phyloP scores from a whole-genome alignment of 2,888 invertebrate genomes.

The Lochmaea capreae region DNA sequence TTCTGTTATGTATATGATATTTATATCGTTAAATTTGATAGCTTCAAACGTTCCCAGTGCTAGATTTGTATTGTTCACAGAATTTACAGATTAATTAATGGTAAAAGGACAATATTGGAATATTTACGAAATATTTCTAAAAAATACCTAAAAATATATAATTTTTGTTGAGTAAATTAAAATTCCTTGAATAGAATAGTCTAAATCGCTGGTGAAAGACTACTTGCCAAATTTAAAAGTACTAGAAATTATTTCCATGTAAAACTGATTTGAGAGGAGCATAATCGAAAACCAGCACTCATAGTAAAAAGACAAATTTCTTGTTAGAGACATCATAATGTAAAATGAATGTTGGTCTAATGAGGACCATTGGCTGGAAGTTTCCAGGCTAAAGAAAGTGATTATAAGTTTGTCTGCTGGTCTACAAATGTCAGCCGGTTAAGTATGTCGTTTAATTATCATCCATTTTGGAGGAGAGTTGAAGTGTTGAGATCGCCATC shows the following conservation, averaged over 20 bases:
- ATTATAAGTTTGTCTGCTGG: neutral
- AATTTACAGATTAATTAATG: too few species aligned
- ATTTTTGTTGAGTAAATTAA: too few species aligned
- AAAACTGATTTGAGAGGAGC: neutral
- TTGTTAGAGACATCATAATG: slow-evolving; percentile 1
- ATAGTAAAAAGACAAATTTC: neutral
- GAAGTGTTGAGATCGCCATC: neutral
- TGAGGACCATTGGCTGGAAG: neutral
- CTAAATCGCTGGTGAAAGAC: neutral
- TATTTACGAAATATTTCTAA: too few species aligned
- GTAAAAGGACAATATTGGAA: too few species aligned
- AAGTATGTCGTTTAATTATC: neutral
- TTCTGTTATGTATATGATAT: too few species aligned
- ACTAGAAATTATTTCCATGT: neutral
- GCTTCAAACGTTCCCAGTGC: too few species aligned
- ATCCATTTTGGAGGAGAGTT: neutral
- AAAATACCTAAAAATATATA: too few species aligned
- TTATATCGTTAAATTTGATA: too few species aligned
- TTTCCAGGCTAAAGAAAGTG: neutral
- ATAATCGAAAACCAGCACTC: neutral
- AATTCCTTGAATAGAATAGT: too few species aligned
- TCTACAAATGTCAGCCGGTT: neutral
- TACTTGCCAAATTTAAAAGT: neutral
- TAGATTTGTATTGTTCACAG: too few species aligned
- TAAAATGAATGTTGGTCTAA: neutral